Evolutionary conservation across 2,113 vertebrate species (phyloP), one percentile per base, ranked within the genome.

Genomic region (Pimephales promelas): DNA sequence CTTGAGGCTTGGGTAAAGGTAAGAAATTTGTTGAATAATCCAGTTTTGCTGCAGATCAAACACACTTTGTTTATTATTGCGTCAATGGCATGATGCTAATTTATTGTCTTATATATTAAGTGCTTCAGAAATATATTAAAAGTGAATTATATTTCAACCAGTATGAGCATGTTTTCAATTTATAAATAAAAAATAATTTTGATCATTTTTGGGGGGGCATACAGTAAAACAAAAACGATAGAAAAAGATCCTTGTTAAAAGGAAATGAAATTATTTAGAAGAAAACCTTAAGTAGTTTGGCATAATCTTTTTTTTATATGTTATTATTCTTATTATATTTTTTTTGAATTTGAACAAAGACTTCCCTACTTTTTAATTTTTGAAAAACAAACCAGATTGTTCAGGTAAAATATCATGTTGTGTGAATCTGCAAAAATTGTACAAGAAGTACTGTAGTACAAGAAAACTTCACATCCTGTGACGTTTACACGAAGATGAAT

Each of bases 1-100:
- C 92, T 95, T 87, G 94, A 95, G 34, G 87, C 86, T 83, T 95
- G 95, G 95, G 85, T 95, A 43, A 92, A 95, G 94, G 95, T 95
- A 87, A 14, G 85, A 7, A 3, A 4, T 24, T n/a, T 36, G 18
- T 10, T 4, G 2, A 47, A 36, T 52, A 13, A 9, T 28, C 4
- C 49, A 5, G 4, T 49, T 36, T n/a, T n/a, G n/a, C 9, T 79
- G 28, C 20, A 20, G 5, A 49, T 66, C 4, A 57, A 34, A 61
- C 28, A 24, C 10, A 11, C 34, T 43, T 43, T 75, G 10, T 40
- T 70, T 40, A 70, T 68, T 68, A 40, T 11, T 5, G 34, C 9
- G 9, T 68, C 6, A 20, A 20, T 54, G 52, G 16, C 20, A 68
- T 68, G 31, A 3, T 68, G 2, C 8, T 11, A 40, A 40, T 64